Percentiles rank a stretch among this genome's conserved stretches.
phyloP scores from a whole-genome alignment of 2,888 invertebrate species.

The Exephanes ischioxanthus region DNA sequence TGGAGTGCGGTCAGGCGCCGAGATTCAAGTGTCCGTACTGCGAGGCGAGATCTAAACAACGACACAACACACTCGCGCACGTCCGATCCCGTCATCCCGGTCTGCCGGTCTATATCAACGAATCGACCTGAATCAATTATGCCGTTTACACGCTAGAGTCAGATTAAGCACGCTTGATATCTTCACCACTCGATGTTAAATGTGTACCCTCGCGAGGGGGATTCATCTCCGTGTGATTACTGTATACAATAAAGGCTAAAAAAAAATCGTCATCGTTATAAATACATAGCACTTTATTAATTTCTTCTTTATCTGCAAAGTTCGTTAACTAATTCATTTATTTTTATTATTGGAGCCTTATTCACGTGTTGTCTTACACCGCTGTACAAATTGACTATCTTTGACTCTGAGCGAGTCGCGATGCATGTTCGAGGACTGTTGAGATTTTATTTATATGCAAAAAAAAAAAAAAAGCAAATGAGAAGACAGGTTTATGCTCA shows the following conservation, averaged over 20 bases:
- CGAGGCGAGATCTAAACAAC: slow-evolving; percentile 63
- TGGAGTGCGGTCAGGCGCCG: slow-evolving; percentile 84
- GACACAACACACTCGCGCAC: slow-evolving; percentile 75
- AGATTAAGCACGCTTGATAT: background rate
- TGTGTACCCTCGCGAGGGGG: background rate
- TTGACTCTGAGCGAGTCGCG: background rate
- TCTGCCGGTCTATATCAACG: slow-evolving; percentile 72
- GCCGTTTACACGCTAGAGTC: background rate
- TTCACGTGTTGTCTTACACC: background rate
- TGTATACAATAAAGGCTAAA: slow-evolving; percentile 11
- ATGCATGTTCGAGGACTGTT: background rate
- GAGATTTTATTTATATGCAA: background rate
- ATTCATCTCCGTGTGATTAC: background rate
- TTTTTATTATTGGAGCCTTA: background rate
- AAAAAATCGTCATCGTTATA: background rate
- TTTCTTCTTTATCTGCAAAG: background rate
- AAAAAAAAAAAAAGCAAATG: background rate
- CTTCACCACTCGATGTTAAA: background rate
- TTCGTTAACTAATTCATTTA: background rate
- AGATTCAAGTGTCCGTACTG: slow-evolving; percentile 79
- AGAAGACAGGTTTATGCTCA: background rate
- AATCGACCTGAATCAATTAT: background rate
- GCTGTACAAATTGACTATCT: background rate
- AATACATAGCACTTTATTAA: background rate
- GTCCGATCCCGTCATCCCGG: slow-evolving; percentile 63